A percentile compares a stretch with the other conserved stretches of the same genome.
These are phyloP conservation scores for Sesia apiformis DNA, from an alignment of 2,888 invertebrate genomes.

Conservation along the genomic window DNA sequence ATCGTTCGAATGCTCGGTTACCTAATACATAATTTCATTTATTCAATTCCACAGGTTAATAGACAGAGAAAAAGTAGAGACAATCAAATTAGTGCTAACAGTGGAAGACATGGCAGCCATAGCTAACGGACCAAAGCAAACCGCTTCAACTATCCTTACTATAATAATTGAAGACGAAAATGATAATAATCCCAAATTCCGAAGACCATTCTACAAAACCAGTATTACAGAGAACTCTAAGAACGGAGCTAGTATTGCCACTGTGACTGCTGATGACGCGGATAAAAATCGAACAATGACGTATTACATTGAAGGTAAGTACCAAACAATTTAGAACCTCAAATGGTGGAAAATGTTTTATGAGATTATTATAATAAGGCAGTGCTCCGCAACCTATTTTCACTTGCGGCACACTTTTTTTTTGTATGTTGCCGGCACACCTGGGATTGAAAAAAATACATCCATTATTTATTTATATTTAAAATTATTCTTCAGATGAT, in stretches of 20 bases:
- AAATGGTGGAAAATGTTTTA: too few relatives aligned
- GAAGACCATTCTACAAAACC: constrained; percentile 84
- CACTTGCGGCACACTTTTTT: too few relatives aligned
- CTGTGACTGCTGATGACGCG: constrained; percentile 87
- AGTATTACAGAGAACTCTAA: constrained; percentile 92
- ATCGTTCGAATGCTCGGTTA: too few relatives aligned
- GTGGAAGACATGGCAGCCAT: constrained; percentile 91
- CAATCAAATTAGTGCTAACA: constrained; percentile 81
- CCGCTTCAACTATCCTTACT: constrained; percentile 81
- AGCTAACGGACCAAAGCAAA: constrained; percentile 79
- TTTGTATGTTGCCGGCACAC: too few relatives aligned
- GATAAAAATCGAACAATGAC: constrained; percentile 90
- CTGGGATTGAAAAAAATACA: too few relatives aligned
- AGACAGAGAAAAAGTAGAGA: constrained; percentile 89
- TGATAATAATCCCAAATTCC: constrained; percentile 91
- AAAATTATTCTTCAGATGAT: too few relatives aligned
- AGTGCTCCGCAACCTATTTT: too few relatives aligned
- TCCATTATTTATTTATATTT: too few relatives aligned
- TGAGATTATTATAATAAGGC: too few relatives aligned
- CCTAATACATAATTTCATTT: not conserved
- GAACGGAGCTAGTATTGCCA: constrained; percentile 85
- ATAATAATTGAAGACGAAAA: constrained; percentile 89
- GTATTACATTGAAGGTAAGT: constrained; percentile 81
- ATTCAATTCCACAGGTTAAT: constrained; percentile 64
- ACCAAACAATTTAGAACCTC: too few relatives aligned